Base-by-base conservation (phyloP, 1,140 invertebrate species). In the Lepidostoma basale region DNA sequence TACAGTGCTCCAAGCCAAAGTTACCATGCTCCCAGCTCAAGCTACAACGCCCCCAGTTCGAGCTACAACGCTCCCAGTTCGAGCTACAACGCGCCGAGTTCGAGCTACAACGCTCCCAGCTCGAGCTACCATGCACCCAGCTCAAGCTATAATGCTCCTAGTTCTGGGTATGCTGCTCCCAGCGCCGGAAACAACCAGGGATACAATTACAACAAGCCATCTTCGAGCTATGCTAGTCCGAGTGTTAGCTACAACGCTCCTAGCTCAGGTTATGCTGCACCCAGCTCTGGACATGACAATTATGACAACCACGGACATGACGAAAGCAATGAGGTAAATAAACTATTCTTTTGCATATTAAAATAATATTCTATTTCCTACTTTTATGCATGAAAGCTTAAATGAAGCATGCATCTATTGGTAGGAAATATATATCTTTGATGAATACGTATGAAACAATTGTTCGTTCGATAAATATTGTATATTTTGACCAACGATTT, bases 311-410 rank as follows among this genome's bases (percentile, higher is more conserved):
- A 73, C n/a, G 70, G 67, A 4, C 69, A 74, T 40, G 58, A 74
- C 42, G 75, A 74, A 14, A 65, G 70, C 20, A 74, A 63, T 4
- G 73, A 76, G 68, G 74, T 76, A 70, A 58, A 40, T 14, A 22
- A 23, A 2, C n/a, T n/a, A n/a, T n/a, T n/a, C n/a, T n/a, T n/a
- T n/a, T n/a, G n/a, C n/a, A n/a, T n/a, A n/a, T n/a, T n/a, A n/a
- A n/a, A n/a, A n/a, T n/a, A n/a, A n/a, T n/a, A n/a, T n/a, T n/a
- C n/a, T n/a, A n/a, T n/a, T n/a, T n/a, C n/a, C n/a, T n/a, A n/a
- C n/a, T n/a, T n/a, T n/a, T n/a, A n/a, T n/a, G n/a, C n/a, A n/a
- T n/a, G n/a, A n/a, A n/a, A n/a, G n/a, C n/a, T n/a, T n/a, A n/a
- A n/a, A n/a, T n/a, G n/a, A n/a, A n/a, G n/a, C n/a, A n/a, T n/a